Evolutionary conservation across 1,140 invertebrate genomes (phyloP), one percentile per base, ranked within the genome.

Genomic region (Leptopilina boulardi): DNA sequence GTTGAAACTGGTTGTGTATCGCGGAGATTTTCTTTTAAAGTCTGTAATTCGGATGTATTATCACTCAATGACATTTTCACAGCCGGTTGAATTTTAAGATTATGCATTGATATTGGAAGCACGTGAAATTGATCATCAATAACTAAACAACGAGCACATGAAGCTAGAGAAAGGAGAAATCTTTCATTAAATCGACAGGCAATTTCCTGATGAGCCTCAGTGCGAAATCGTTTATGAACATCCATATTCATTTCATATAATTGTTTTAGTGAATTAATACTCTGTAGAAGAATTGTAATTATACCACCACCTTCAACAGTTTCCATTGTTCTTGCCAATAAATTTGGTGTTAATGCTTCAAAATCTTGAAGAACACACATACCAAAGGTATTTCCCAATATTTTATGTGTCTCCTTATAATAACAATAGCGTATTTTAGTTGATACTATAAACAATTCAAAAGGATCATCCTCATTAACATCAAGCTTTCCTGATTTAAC

Each of bases 191-290:
- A 99, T 82, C 99, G 92, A 74, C 97, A 96, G 8, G 98, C 95
- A 70, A 99, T 93, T 89, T 98, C 95, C 80, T 96, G 94, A 90
- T 99, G 97, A 10, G 98, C 95, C 92, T 99, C 98, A 13, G 99
- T 99, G 80, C 98, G 93, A 81, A 94, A 94, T 83, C 98, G 93
- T 82, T 97, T 94, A 93, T 99, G 99, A 11, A 99, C 98, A 94
- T 99, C 99, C 99, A 99, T 99, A 78, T 95, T 95, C 93, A 99
- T 96, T 3, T 98, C 97, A 87, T 97, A 99, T 0, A 99, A 92
- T 88, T 99, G 98, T 88, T 97, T 96, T 6, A 99, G 91, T 0
- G 98, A 99, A 66, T 93, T 93, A 78, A 99, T 92, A 30, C 94
- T 94, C 87, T 96, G 94, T 0, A 99, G 91, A 9, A 99, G 89